A percentile compares a stretch with the other conserved stretches of the same genome.
phyloP scores from a whole-genome alignment of 2,888 invertebrate genomes.

The Nemoura dubitans region DNA sequence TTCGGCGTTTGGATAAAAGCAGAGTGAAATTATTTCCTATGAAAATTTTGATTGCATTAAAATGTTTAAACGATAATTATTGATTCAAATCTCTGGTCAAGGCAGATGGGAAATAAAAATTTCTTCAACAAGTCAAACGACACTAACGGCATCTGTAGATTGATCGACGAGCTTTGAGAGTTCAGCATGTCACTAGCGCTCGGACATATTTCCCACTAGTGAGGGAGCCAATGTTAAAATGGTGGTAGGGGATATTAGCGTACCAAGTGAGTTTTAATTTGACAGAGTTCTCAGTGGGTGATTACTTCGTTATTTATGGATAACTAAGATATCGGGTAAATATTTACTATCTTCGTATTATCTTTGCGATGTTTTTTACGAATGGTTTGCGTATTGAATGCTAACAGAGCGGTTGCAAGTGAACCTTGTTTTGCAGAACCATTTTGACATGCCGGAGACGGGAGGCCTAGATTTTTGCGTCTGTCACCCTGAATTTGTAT shows the following conservation, averaged over 20 bases:
- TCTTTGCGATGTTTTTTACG: neutral
- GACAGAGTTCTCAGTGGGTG: neutral
- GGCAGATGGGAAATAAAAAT: neutral
- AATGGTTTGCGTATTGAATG: neutral
- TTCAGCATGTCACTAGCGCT: neutral
- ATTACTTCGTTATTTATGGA: neutral
- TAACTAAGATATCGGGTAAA: conserved; percentile 7
- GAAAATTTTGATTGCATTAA: neutral
- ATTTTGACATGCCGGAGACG: neutral
- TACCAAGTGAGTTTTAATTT: conserved; percentile 7
- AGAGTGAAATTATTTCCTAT: neutral
- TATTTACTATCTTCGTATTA: neutral
- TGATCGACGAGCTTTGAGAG: neutral
- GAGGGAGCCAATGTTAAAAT: conserved; percentile 12
- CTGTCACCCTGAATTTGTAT: neutral
- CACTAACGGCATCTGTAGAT: neutral
- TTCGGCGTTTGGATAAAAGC: neutral
- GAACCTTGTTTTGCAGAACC: conserved; percentile 7
- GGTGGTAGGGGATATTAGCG: conserved; percentile 7
- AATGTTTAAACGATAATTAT: neutral
- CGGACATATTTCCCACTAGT: neutral
- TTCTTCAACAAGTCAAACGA: neutral
- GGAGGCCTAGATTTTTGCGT: neutral
- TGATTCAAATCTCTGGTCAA: neutral
- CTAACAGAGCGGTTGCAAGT: neutral